Percentiles rank a stretch among this genome's conserved stretches.
phyloP scores from a whole-genome alignment of 2,113 vertebrate species.

The Gavia stellata region DNA sequence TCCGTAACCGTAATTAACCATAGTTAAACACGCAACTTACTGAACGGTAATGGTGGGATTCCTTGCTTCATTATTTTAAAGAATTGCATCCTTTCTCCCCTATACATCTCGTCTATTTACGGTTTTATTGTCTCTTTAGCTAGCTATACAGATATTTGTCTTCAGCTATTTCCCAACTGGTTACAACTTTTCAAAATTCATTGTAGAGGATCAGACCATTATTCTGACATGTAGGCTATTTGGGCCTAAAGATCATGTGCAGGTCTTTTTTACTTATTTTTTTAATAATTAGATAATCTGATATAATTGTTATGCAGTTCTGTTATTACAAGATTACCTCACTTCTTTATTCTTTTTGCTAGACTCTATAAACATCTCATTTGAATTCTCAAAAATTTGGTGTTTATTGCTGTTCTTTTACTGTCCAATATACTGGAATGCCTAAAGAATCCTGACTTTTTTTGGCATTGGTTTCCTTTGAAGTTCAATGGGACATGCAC shows the following conservation, averaged over 20 bases:
- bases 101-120: not conserved
- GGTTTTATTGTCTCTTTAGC: not conserved
- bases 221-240: not conserved
- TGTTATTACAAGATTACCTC: not conserved
- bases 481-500: not conserved
- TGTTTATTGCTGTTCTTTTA: not conserved
- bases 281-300: not conserved
- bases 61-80: not conserved
- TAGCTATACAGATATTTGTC: not conserved
- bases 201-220: not conserved
- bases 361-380: not conserved
- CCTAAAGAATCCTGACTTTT: not conserved
- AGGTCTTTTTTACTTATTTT: not conserved
- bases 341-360: not conserved
- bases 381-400: not conserved
- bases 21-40: not conserved
- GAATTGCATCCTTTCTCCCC: not conserved
- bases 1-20: not conserved
- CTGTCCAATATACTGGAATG: not conserved
- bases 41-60: not conserved
- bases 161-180: not conserved
- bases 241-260: not conserved
- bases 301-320: not conserved
- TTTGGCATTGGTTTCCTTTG: not conserved
- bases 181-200: not conserved